Conservation (phyloP, 2,113 vertebrate genomes). For the Pipa parva region DNA sequence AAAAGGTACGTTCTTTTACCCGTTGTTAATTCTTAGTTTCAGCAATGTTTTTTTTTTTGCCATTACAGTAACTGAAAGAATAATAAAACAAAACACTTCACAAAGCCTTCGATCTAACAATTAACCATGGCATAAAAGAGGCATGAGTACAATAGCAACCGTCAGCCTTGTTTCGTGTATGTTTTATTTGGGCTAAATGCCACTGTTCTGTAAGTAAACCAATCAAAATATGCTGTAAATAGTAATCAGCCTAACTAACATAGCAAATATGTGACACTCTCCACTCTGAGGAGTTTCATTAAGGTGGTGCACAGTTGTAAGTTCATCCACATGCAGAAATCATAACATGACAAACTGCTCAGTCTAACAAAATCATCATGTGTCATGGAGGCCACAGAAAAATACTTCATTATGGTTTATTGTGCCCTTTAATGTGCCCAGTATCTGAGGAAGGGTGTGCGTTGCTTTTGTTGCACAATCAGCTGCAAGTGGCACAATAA, state of each 20-base stretch:
- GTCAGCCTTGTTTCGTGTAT: neutral
- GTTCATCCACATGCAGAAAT: no score
- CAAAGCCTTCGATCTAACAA: neutral
- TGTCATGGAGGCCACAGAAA: no score
- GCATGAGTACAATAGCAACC: neutral
- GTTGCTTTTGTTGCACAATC: no score
- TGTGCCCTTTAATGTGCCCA: no score
- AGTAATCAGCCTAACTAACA: neutral
- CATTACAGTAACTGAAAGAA: no score
- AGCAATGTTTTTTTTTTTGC: neutral
- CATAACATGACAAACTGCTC: no score
- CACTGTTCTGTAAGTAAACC: neutral
- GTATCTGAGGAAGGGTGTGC: no score
- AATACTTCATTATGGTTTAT: no score
- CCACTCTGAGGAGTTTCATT: neutral
- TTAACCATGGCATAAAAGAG: neutral
- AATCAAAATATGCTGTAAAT: neutral
- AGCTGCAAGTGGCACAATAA: neutral
- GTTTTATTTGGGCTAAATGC: neutral
- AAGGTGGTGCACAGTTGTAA: no score
- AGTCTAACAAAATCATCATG: neutral
- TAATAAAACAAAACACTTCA: no score
- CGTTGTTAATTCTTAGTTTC: neutral
- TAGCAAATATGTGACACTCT: neutral
- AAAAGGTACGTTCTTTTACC: neutral